A percentile compares a stretch with the other conserved stretches of the same genome.
These are phyloP conservation scores for Lithophane leautieri DNA, from an alignment of 2,888 invertebrate species.

Conservation along the genomic window DNA sequence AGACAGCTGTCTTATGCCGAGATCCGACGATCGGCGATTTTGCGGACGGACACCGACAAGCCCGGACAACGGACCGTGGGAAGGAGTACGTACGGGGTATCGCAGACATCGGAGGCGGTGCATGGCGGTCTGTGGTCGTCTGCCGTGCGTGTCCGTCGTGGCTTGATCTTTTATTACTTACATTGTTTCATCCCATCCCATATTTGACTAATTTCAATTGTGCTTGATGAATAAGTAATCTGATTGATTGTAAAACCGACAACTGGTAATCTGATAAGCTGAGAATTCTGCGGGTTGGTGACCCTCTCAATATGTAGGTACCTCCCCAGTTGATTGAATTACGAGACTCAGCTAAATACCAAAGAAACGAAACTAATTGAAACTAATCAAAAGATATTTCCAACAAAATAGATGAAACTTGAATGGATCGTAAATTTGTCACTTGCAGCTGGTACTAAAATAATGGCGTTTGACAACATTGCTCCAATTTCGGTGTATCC, in stretches of 20 bases:
- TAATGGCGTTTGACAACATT: constrained; percentile 47
- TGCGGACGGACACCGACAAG: too few species aligned
- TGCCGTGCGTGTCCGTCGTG: too few species aligned
- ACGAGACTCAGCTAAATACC: constrained; percentile 21
- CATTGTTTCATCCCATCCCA: not conserved
- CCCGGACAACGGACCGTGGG: too few species aligned
- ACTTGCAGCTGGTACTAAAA: constrained; percentile 43
- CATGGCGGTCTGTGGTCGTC: too few species aligned
- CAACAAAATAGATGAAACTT: constrained; percentile 39
- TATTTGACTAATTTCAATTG: not conserved
- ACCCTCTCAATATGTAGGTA: constrained; percentile 9
- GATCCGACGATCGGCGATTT: too few species aligned
- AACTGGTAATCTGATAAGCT: constrained; percentile 12
- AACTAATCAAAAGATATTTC: constrained; percentile 55
- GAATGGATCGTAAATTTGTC: constrained; percentile 49
- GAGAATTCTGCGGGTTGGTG: constrained; percentile 30
- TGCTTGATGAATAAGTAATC: not conserved
- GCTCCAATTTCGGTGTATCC: constrained; percentile 47
- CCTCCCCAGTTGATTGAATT: constrained; percentile 8
- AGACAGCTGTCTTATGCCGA: too few species aligned
- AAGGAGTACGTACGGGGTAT: too few species aligned
- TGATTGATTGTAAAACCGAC: not conserved
- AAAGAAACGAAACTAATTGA: constrained; percentile 51
- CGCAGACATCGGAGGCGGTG: too few species aligned
- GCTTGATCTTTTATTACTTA: not conserved